phyloP scores from a whole-genome alignment of 1,140 invertebrate species.

The Drosophila arawakana region DNA sequence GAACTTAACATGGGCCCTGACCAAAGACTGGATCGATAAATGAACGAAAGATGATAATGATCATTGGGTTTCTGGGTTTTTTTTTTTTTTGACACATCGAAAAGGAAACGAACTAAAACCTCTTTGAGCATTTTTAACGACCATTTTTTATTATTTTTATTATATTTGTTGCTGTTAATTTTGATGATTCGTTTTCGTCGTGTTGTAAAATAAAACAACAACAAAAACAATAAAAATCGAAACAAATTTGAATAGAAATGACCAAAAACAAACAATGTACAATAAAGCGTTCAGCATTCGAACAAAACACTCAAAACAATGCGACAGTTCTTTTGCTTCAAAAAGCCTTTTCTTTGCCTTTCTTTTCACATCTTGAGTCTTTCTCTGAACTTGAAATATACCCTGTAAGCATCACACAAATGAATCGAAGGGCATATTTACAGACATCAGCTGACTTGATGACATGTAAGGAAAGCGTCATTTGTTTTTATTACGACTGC shows the following conservation, averaged over 20 bases:
- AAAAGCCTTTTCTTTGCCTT: constrained; percentile 1
- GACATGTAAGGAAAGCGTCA: no score
- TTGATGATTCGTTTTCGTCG: constrained; percentile 31
- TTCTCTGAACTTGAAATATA: not conserved
- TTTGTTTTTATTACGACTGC: not conserved
- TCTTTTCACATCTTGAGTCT: not conserved
- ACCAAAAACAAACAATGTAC: constrained; percentile 62
- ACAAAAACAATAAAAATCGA: constrained; percentile 68
- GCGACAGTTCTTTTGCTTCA: constrained; percentile 9
- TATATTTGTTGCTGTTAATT: constrained; percentile 59
- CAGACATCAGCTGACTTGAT: no score
- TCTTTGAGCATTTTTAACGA: constrained; percentile 39
- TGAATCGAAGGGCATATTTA: not conserved
- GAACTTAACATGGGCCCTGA: not conserved
- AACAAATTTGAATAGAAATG: constrained; percentile 70
- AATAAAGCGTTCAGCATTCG: constrained; percentile 37
- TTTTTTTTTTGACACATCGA: not conserved
- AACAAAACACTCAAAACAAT: constrained; percentile 32
- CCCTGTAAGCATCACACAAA: not conserved
- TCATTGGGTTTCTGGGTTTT: not conserved
- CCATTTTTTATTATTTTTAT: constrained; percentile 33
- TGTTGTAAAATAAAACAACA: constrained; percentile 40
- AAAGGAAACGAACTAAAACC: constrained; percentile 1
- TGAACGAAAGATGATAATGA: not conserved
- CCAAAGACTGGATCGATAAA: constrained; percentile 12